Evolutionary conservation across 2,888 invertebrate genomes (phyloP), one percentile per base, ranked within the genome.

Genomic region (Buathra laborator): DNA sequence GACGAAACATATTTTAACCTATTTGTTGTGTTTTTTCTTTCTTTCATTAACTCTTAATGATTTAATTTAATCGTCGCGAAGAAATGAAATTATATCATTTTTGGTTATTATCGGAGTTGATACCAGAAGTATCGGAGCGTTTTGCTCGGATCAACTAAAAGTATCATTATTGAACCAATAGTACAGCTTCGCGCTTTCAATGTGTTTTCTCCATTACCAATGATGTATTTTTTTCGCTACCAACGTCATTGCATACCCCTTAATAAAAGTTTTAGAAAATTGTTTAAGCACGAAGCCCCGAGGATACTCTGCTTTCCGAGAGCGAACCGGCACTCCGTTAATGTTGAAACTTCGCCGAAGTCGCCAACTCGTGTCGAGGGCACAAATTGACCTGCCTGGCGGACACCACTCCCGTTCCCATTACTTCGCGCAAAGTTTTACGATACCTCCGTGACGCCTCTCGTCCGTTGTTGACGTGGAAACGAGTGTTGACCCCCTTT

Each of bases 391-490:
- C 74, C 74, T 48, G 56, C 74, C 64, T 12, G 24, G 43, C 56
- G 32, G 43, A 48, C 62, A 16, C 29, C 64, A 43, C 67, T 76
- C 53, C 66, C 32, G 59, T 67, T 14, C 19, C 56, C 43, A 56
- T 46, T 32, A 64, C 44, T 74, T 77, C 56, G 77, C 67, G 46
- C 29, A 37, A 76, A 74, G 51, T 81, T 84, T 84, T 81, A 85
- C 53, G 72, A 81, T 24, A 24, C 68, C 44, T 62, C n/a, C 16
- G 64, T 75, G 78, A 81, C 84, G 78, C 74, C 62, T 37, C 76
- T 59, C 53, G 75, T 59, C 43, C 77, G 70, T 80, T 77, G 56
- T 51, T 62, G 43, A 64, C 66, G 24, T 67, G 24, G 66, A 56
- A 62, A 77, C 51, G 66, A 76, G 16, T 51, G 59, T 66, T 48